Conservation (phyloP, 2,113 vertebrate species). For the Nothobranchius kuhntae region DNA sequence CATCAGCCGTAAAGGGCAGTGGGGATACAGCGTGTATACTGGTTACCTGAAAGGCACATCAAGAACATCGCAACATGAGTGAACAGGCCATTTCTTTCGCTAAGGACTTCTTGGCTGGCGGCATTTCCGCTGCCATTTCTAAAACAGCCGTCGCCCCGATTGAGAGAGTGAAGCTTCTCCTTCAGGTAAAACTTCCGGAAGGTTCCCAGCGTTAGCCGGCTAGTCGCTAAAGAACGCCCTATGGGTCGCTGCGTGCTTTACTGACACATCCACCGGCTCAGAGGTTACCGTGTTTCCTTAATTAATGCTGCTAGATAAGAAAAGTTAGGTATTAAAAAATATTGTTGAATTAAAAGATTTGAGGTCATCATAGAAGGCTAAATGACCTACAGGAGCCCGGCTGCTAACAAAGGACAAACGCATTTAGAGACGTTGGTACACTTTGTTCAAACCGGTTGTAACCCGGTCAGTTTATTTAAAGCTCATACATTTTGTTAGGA, state of each 20-base stretch:
- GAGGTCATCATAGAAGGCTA: conserved; percentile 51
- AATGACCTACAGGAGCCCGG: conserved; percentile 71
- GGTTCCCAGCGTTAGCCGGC: conserved; percentile 9
- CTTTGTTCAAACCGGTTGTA: conserved; percentile 2
- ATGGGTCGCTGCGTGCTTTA: background rate
- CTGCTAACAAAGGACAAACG: conserved; percentile 77
- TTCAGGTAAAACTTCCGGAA: conserved; percentile 74
- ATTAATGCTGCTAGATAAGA: background rate
- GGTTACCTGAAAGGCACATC: conserved; percentile 55
- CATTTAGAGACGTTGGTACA: conserved; percentile 20
- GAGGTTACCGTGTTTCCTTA: rapidly evolving
- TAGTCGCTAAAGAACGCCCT: conserved; percentile 24
- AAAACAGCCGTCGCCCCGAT: conserved; percentile 90
- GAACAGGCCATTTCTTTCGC: conserved; percentile 76
- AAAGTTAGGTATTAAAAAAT: rapidly evolving
- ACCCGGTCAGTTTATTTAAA: rapidly evolving
- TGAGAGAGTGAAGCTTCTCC: conserved; percentile 88
- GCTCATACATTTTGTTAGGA: rapidly evolving
- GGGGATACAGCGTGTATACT: conserved; percentile 31
- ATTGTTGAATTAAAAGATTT: background rate
- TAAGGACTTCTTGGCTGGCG: conserved; percentile 88
- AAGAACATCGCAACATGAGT: conserved; percentile 67
- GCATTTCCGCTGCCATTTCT: conserved; percentile 87
- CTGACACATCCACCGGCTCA: background rate
- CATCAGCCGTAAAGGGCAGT: conserved; percentile 54